These are phyloP conservation scores for Machimus atricapillus DNA, from an alignment of 2,888 invertebrate species.

Conservation along the genomic window DNA sequence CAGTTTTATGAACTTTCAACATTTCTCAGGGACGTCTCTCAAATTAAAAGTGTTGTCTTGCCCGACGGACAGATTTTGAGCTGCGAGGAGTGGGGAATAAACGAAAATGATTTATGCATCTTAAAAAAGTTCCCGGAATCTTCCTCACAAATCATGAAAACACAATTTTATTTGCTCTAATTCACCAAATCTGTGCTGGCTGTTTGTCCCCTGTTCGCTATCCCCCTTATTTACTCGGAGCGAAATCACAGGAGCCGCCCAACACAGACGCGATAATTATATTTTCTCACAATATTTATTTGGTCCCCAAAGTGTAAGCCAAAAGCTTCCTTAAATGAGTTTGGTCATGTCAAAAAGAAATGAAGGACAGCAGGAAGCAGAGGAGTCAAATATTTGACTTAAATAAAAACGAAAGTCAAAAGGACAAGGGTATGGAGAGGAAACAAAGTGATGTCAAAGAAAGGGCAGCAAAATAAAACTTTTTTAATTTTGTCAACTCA, in stretches of 20 bases:
- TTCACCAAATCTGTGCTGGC: background rate
- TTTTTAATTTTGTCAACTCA: constrained; percentile 33
- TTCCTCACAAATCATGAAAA: background rate
- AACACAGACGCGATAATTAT: background rate
- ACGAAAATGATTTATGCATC: background rate
- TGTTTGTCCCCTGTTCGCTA: background rate
- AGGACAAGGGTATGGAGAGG: constrained; percentile 16
- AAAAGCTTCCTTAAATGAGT: constrained; percentile 8
- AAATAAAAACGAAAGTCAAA: constrained; percentile 14
- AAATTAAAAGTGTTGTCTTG: background rate
- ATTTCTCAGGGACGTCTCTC: background rate
- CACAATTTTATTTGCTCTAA: background rate
- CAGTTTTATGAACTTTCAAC: background rate
- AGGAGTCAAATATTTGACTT: constrained; percentile 29
- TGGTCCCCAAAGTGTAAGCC: constrained; percentile 10
- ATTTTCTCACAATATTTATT: background rate
- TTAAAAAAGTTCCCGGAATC: background rate
- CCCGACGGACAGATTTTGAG: background rate
- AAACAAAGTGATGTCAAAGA: constrained; percentile 33
- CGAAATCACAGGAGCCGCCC: background rate
- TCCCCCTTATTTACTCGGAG: background rate
- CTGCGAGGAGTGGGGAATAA: background rate
- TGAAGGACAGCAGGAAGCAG: constrained; percentile 23
- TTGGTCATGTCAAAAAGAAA: constrained; percentile 11
- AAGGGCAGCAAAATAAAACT: constrained; percentile 27